Percentiles rank a stretch among this genome's conserved stretches.
These are phyloP conservation scores for Oxycera nigricornis DNA, from an alignment of 2,888 invertebrate species.

Conservation along the genomic window DNA sequence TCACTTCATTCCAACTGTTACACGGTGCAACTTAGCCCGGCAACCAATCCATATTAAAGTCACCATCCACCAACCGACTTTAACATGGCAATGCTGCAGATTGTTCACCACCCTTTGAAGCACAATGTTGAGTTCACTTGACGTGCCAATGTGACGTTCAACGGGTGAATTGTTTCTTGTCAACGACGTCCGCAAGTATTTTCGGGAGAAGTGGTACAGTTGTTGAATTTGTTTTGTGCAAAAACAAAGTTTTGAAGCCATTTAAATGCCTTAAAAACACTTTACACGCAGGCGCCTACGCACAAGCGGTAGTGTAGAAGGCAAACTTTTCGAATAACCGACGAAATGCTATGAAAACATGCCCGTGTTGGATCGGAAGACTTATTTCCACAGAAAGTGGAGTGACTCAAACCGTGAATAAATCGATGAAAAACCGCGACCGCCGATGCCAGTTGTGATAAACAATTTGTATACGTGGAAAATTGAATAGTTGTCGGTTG, in stretches of 20 bases:
- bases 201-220: too few relatives aligned
- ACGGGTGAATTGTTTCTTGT: neutral
- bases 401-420: constrained; percentile 37
- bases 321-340: neutral
- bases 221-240: too few relatives aligned
- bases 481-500: constrained; percentile 8
- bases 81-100: neutral
- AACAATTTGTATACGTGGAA: constrained; percentile 44
- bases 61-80: neutral
- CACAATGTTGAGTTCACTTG: neutral
- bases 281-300: neutral
- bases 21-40: too few relatives aligned
- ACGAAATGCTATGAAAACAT: constrained; percentile 9
- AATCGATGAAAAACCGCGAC: constrained; percentile 42
- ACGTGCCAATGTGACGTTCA: constrained; percentile 7
- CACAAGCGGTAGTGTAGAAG: neutral
- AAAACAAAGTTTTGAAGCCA: too few relatives aligned
- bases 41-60: too few relatives aligned
- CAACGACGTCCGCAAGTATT: too few relatives aligned
- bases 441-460: constrained; percentile 26
- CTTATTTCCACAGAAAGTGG: neutral
- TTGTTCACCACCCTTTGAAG: constrained; percentile 7
- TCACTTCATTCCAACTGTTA: too few relatives aligned
- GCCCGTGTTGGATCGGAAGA: neutral
- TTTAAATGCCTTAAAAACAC: neutral